Conservation (phyloP, 2,113 vertebrate species). For the Variabilichromis moorii region DNA sequence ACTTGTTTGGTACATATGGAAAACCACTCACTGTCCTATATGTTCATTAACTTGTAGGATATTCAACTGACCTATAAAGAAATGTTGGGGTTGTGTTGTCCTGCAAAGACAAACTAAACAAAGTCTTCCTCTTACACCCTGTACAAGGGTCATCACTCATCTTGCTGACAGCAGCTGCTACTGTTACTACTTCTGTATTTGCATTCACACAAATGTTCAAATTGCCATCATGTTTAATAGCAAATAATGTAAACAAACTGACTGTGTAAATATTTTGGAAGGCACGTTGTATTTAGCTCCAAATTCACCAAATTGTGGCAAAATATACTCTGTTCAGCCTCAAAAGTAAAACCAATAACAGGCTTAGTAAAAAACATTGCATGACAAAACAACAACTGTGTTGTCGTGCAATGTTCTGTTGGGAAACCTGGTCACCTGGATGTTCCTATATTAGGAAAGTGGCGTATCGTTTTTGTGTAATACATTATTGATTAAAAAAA, state of each 20-base stretch:
- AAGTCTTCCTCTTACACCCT: not conserved
- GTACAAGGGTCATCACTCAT: conserved; percentile 31
- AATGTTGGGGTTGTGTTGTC: conserved; percentile 51
- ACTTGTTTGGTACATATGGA: conserved; percentile 4
- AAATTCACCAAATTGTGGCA: not conserved
- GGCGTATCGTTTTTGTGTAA: not conserved
- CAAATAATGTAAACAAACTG: not conserved
- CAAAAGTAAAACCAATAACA: not conserved
- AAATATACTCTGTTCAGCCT: not conserved
- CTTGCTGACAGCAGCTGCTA: conserved; percentile 2
- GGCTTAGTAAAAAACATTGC: not conserved
- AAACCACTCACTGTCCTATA: not conserved
- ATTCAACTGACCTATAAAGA: not conserved
- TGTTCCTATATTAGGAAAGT: not conserved
- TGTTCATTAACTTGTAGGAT: not conserved
- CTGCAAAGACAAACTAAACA: not conserved
- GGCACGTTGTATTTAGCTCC: not conserved
- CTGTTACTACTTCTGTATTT: not conserved
- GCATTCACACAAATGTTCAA: not conserved
- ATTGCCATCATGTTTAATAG: not conserved
- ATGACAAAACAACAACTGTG: not conserved
- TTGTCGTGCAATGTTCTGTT: not conserved
- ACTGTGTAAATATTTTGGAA: not conserved
- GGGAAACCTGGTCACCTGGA: not conserved
- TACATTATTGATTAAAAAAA: not conserved